Evolutionary conservation across 2,797 vertebrate genomes (phyloP).

Genomic region (Diplodus puntazzo): DNA sequence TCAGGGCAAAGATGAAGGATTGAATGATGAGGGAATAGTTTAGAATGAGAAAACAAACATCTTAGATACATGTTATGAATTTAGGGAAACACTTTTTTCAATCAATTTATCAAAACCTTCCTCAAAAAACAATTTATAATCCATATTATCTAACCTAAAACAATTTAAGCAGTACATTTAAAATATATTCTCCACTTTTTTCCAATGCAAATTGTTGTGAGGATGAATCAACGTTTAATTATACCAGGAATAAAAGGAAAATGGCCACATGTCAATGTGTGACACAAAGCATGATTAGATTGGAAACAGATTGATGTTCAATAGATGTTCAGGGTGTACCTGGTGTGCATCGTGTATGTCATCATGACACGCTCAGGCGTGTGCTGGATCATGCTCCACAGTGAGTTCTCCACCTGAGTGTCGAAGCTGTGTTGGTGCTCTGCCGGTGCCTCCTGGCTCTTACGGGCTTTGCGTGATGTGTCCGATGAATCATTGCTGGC

Average conservation of each 20-base stretch:
- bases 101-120: no score
- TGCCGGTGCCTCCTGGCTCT: conserved; percentile 71
- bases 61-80: not conserved
- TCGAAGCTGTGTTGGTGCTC: conserved; percentile 73
- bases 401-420: conserved; percentile 74
- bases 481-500: conserved; percentile 88
- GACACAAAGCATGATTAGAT: not conserved
- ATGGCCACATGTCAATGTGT: not conserved
- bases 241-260: no score
- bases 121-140: not conserved
- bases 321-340: conserved; percentile 76
- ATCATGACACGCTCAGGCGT: conserved; percentile 87
- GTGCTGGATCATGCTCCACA: conserved; percentile 88
- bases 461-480: conserved; percentile 80
- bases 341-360: conserved; percentile 91
- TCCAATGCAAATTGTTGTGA: not conserved
- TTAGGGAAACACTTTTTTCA: not conserved
- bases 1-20: conserved; percentile 14
- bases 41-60: not conserved
- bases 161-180: no score
- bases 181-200: not conserved
- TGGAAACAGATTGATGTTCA: not conserved
- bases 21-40: not conserved
- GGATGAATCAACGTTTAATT: not conserved
- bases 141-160: not conserved